phyloP scores from a whole-genome alignment of 2,888 invertebrate species.

The Fragum fragum region DNA sequence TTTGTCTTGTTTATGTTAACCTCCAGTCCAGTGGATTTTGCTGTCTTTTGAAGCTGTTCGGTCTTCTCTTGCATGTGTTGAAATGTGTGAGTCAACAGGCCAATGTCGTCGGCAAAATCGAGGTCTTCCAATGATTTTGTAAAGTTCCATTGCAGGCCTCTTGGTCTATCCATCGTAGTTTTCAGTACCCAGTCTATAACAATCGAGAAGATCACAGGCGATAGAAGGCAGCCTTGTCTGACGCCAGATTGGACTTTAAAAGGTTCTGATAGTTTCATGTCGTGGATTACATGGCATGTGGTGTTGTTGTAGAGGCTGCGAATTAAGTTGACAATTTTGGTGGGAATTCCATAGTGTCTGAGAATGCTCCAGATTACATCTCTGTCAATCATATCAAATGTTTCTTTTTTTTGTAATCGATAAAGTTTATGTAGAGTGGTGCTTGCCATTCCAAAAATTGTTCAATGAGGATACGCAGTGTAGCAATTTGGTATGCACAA shows the following conservation, averaged over 20 bases:
- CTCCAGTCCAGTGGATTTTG: not conserved
- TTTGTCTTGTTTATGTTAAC: not conserved
- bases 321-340: too few relatives aligned
- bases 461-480: too few relatives aligned
- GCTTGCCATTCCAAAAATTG: too few relatives aligned
- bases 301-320: too few relatives aligned
- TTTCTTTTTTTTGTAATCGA: too few relatives aligned
- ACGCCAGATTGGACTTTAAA: not conserved
- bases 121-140: not conserved
- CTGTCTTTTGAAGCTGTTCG: not conserved
- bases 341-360: too few relatives aligned
- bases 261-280: not conserved
- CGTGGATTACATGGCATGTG: too few relatives aligned
- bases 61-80: not conserved
- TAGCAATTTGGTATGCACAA: too few relatives aligned
- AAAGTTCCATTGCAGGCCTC: not conserved
- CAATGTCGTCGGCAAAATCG: slow-evolving; percentile 16
- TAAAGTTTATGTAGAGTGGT: too few relatives aligned
- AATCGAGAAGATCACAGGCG: not conserved
- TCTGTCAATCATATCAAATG: too few relatives aligned
- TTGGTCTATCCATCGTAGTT: not conserved
- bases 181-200: not conserved
- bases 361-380: too few relatives aligned
- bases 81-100: not conserved
- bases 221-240: not conserved